Evolutionary conservation across 2,113 vertebrate species (phyloP).

Genomic region (Laticauda laticaudata): DNA sequence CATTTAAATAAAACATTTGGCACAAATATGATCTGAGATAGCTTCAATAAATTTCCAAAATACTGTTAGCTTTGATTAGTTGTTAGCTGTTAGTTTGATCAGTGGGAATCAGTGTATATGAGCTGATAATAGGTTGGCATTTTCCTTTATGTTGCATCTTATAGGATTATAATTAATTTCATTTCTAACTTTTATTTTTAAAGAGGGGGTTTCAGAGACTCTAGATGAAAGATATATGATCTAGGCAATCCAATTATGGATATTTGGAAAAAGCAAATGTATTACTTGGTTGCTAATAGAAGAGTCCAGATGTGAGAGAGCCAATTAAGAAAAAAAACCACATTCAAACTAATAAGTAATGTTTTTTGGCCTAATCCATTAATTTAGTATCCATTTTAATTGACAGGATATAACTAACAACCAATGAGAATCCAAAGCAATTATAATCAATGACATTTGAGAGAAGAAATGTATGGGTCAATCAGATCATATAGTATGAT

Average conservation of each 20-base stretch:
- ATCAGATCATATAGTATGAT: neutral
- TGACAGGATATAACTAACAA: neutral
- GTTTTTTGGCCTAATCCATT: neutral
- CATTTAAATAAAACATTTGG: neutral
- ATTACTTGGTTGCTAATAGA: neutral
- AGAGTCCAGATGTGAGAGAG: neutral
- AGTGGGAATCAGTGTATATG: neutral
- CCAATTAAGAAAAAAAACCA: neutral
- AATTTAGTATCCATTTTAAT: neutral
- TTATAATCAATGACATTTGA: neutral
- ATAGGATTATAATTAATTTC: neutral
- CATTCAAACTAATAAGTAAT: neutral
- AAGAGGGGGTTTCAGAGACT: neutral
- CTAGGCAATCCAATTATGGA: neutral
- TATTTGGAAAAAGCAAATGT: neutral
- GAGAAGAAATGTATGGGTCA: neutral
- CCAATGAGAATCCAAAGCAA: neutral
- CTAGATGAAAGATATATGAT: neutral
- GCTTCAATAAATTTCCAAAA: neutral
- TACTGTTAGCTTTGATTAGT: neutral
- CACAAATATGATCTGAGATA: neutral
- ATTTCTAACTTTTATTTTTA: neutral
- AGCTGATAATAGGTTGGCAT: neutral
- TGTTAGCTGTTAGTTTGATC: too few relatives aligned
- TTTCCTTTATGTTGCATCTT: neutral